Evolutionary conservation across 2,113 vertebrate species (phyloP).

Genomic region (Vidua macroura): DNA sequence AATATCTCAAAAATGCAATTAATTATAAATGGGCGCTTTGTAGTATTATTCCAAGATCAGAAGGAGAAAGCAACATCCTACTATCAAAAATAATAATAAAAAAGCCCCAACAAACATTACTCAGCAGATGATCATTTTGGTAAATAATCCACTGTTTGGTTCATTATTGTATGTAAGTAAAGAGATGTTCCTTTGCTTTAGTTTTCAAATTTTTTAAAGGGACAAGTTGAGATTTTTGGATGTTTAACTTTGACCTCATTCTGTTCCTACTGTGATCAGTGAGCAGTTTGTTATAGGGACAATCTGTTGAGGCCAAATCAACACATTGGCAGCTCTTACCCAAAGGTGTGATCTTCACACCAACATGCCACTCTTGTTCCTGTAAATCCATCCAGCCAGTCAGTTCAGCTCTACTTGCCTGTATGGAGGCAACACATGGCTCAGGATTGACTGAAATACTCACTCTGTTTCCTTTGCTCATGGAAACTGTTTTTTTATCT

Average conservation of each 20-base stretch:
- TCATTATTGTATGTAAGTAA: rapidly evolving
- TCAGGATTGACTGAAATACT: neutral
- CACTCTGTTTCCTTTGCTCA: neutral
- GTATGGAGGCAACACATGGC: neutral
- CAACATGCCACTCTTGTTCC: rapidly evolving
- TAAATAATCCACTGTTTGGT: neutral
- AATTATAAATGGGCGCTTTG: slow-evolving; percentile 26
- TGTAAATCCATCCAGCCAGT: neutral
- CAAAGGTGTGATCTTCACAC: neutral
- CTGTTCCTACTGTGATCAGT: neutral
- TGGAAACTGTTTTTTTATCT: neutral
- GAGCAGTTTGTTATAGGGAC: neutral
- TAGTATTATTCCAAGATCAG: neutral
- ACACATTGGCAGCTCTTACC: neutral
- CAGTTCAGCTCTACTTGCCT: neutral
- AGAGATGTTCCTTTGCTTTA: neutral
- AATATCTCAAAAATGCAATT: neutral
- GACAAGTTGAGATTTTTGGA: neutral
- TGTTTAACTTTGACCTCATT: neutral
- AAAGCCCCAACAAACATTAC: neutral
- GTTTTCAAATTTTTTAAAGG: neutral
- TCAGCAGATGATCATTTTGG: neutral
- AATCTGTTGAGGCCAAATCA: neutral
- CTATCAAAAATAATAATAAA: neutral
- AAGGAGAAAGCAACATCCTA: neutral